Percentiles rank a stretch among this genome's conserved stretches.
These are phyloP conservation scores for Momotus momota DNA, from an alignment of 2,797 vertebrate species.

Conservation along the genomic window DNA sequence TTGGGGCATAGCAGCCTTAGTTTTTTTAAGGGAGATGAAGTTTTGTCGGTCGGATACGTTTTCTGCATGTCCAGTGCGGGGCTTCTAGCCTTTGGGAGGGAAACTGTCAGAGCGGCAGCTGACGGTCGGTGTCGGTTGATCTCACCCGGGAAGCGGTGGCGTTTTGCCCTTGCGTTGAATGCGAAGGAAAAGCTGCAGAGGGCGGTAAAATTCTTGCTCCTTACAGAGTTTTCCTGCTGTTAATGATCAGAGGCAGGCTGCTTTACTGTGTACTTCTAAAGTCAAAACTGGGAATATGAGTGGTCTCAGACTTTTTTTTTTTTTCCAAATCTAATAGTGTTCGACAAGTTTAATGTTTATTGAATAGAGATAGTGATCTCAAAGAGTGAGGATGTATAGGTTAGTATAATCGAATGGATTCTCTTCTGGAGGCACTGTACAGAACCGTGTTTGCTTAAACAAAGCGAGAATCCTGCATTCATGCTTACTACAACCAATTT, in stretches of 20 bases:
- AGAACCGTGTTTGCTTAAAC: background rate
- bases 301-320: background rate
- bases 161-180: conserved; percentile 29
- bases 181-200: conserved; percentile 59
- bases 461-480: background rate
- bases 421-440: background rate
- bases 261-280: background rate
- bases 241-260: background rate
- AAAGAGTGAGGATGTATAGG: background rate
- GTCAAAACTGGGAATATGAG: background rate
- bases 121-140: background rate
- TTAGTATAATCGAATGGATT: background rate
- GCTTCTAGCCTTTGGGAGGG: background rate
- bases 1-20: background rate
- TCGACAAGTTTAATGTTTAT: background rate
- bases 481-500: background rate
- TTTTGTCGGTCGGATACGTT: background rate
- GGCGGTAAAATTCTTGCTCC: conserved; percentile 66
- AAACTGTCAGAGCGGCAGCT: background rate
- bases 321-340: background rate
- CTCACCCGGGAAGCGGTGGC: background rate
- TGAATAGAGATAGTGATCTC: background rate
- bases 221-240: background rate
- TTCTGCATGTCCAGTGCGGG: background rate
- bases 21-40: background rate